Percentiles rank a stretch among this genome's conserved stretches.
These are phyloP conservation scores for Macrotis lagotis DNA, from an alignment of 2,113 vertebrate genomes.

Conservation along the genomic window DNA sequence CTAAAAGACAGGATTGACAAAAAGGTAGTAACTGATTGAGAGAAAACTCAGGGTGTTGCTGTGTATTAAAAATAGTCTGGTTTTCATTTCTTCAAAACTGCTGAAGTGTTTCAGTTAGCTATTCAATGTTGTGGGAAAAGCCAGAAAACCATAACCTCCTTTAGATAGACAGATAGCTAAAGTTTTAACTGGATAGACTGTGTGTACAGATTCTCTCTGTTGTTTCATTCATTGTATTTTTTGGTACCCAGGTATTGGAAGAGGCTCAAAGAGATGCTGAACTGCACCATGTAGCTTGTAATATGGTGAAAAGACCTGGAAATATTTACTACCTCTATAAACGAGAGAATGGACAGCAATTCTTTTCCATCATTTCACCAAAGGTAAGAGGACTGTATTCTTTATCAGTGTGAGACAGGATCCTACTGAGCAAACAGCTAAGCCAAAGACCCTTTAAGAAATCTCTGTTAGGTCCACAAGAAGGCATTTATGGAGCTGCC, in stretches of 20 bases:
- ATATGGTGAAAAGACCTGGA: constrained; percentile 96
- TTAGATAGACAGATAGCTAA: neutral
- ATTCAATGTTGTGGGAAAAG: neutral
- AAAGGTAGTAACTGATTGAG: neutral
- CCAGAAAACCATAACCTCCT: neutral
- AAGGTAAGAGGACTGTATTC: constrained; percentile 82
- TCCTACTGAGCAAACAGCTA: rapidly evolving
- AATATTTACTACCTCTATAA: constrained; percentile 94
- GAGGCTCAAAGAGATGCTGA: constrained; percentile 94
- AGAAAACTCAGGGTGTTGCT: neutral
- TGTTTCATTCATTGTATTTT: neutral
- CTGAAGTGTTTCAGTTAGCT: neutral
- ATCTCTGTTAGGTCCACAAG: neutral
- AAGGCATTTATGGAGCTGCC: constrained; percentile 18
- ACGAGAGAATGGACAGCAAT: constrained; percentile 92
- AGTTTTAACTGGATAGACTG: neutral
- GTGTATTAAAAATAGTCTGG: neutral
- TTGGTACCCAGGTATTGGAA: constrained; percentile 89
- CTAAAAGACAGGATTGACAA: neutral
- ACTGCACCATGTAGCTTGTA: constrained; percentile 94
- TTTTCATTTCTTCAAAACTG: constrained; percentile 38
- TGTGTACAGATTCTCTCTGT: neutral
- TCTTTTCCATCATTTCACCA: constrained; percentile 97
- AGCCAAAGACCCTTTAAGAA: constrained; percentile 12
- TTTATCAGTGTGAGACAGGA: neutral